A percentile compares a stretch with the other conserved stretches of the same genome.
Conservation (phyloP, 2,888 invertebrate genomes). For the Ecdyonurus torrentis region DNA sequence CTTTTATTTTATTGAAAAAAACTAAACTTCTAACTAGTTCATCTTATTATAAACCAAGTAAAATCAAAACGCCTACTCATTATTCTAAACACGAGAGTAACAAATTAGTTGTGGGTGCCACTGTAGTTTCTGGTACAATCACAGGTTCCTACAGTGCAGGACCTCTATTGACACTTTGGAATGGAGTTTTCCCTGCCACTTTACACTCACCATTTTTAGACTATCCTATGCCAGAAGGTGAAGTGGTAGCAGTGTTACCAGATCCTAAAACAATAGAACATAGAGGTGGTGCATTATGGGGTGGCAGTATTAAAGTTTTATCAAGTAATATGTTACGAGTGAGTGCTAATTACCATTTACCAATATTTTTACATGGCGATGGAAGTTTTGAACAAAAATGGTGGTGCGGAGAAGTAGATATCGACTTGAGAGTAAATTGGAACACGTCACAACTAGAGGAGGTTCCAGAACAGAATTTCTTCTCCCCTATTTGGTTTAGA, state of each 20-base stretch:
- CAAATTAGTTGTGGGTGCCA: not conserved
- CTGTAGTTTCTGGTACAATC: not conserved
- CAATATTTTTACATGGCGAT: constrained; percentile 1
- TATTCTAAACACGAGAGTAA: not conserved
- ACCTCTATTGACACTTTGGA: not conserved
- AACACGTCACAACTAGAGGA: not conserved
- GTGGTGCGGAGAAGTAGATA: not conserved
- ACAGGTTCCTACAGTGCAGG: not conserved
- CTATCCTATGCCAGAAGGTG: not conserved
- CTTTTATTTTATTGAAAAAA: not conserved
- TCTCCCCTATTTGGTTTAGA: not conserved
- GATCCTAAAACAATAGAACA: not conserved
- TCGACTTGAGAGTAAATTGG: not conserved
- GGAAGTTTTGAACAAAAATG: constrained; percentile 1
- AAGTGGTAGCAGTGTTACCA: not conserved
- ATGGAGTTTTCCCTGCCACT: not conserved
- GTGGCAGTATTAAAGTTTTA: not conserved
- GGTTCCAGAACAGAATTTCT: not conserved
- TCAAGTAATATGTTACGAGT: not conserved
- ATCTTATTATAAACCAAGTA: not conserved
- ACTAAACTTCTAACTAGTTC: too few species aligned
- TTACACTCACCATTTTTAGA: constrained; percentile 4
- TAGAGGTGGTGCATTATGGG: constrained; percentile 1
- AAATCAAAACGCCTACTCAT: not conserved
- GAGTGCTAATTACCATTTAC: constrained; percentile 2